phyloP scores from a whole-genome alignment of 2,888 invertebrate genomes.

The Aricia artaxerxes region DNA sequence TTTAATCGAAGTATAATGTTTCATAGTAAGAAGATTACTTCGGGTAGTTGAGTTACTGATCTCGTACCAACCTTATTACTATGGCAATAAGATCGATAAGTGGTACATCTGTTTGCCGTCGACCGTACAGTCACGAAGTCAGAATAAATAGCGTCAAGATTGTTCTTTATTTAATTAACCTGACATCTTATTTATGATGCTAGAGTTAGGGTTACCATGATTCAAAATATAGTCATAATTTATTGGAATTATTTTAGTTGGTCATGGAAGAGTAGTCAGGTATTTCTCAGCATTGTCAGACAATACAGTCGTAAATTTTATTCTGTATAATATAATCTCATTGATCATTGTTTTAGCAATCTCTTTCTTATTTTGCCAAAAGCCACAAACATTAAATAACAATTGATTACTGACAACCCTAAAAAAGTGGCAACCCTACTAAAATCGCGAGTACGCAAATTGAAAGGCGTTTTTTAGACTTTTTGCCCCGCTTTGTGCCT shows the following conservation, averaged over 20 bases:
- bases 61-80: neutral
- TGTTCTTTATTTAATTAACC: constrained; percentile 19
- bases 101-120: neutral
- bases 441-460: constrained; percentile 5
- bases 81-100: neutral
- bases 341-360: no score
- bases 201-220: neutral
- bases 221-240: neutral
- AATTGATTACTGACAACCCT: neutral
- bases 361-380: neutral
- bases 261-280: neutral
- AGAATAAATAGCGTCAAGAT: constrained; percentile 10
- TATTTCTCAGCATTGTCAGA: neutral
- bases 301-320: neutral
- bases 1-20: constrained; percentile 12
- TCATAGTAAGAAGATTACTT: constrained; percentile 8
- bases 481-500: constrained; percentile 3
- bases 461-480: neutral
- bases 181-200: constrained; percentile 14
- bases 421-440: neutral
- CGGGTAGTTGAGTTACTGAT: neutral
- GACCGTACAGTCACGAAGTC: neutral
- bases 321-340: neutral
- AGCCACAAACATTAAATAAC: neutral
- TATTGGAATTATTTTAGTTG: neutral